A percentile compares a stretch with the other conserved stretches of the same genome.
These are phyloP conservation scores for Cathartes aura DNA, from an alignment of 2,113 vertebrate species.

Conservation along the genomic window DNA sequence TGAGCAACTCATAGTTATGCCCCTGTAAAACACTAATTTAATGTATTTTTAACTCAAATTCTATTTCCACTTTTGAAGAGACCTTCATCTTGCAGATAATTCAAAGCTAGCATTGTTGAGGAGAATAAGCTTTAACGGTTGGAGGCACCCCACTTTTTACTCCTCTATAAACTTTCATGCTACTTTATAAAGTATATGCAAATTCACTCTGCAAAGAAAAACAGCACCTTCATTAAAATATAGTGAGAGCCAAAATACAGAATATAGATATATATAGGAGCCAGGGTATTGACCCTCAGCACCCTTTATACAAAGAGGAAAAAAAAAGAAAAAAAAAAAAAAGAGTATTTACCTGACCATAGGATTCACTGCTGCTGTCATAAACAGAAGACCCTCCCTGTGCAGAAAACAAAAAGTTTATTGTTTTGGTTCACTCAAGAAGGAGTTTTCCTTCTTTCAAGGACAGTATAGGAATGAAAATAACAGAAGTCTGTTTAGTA, in stretches of 20 bases:
- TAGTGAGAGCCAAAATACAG: neutral
- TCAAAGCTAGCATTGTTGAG: neutral
- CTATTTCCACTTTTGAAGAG: neutral
- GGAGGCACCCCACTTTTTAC: neutral
- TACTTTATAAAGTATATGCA: neutral
- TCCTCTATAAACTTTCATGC: neutral
- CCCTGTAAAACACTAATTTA: neutral
- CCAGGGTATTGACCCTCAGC: neutral
- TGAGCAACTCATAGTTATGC: neutral
- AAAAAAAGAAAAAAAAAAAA: neutral
- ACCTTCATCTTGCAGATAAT: neutral
- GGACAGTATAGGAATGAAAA: neutral
- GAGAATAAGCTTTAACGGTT: neutral
- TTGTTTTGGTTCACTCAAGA: neutral
- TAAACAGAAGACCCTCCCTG: conserved; percentile 12
- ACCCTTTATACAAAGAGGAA: neutral
- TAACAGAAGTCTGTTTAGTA: neutral
- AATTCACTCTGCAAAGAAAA: neutral
- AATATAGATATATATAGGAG: neutral
- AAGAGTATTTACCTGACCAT: conserved; percentile 8
- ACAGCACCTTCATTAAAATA: neutral
- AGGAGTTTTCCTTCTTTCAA: neutral
- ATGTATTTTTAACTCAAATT: neutral
- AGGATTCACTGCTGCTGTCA: conserved; percentile 31
- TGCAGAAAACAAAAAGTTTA: neutral